Evolutionary conservation across 2,113 vertebrate species (phyloP), one percentile per base, ranked within the genome.

Genomic region (Dicaeum eximium): DNA sequence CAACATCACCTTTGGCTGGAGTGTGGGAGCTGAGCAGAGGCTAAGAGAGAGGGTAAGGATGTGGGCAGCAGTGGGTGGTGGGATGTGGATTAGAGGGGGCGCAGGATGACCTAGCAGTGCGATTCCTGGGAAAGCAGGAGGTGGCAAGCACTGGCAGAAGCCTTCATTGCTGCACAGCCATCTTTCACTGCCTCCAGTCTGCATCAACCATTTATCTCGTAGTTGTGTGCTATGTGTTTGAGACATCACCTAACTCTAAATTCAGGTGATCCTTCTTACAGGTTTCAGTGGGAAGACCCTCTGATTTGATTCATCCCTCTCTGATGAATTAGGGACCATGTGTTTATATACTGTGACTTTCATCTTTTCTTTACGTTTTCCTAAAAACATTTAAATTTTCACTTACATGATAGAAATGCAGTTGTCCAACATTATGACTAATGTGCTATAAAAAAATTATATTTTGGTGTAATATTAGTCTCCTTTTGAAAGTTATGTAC

Each of bases 91-190:
- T 0, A 58, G 10, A 2, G 20, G 44, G 4, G 1, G 4, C 33
- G 7, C 7, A 51, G 37, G 8, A 7, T 22, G 33, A 61, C 7
- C 0, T 1, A 8, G 24, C 16, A 54, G 8, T 2, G 5, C 54
- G 23, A 62, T 35, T 81, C 21, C 35, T 21, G 30, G 56, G 25
- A 82, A 90, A 71, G 30, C 5, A 79, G 35, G 4, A 47, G 22
- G 8, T 35, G 16, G 10, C 10, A 48, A 45, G 10, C 0, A 0
- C 22, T 33, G 48, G 11, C 14, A 70, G 6, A 3, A 0, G 0
- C 25, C 27, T 66, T 71, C 30, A 8, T 5, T 62, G 62, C 11
- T 28, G 35, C 45, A 8, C 20, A 73, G 25, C 9, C 20, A 4
- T 0, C 0, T 20, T 54, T 45, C 80, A 28, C 58, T 30, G 9